A percentile compares a stretch with the other conserved stretches of the same genome.
These are phyloP conservation scores for Pseudobourletiella spinata DNA, from an alignment of 1,140 invertebrate genomes.

Conservation along the genomic window DNA sequence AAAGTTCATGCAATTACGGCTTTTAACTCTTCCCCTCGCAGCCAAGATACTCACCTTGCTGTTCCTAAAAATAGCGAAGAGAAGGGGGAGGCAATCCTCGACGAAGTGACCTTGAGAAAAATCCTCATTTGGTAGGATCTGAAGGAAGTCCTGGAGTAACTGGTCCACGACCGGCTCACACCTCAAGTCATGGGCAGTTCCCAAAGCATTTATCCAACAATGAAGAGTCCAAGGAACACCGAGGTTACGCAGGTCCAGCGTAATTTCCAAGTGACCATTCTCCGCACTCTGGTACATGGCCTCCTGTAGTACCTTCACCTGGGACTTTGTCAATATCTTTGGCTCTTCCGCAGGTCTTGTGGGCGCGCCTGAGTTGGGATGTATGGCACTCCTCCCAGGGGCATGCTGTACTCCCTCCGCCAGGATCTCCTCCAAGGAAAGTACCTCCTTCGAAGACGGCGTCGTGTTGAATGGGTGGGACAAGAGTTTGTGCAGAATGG, in stretches of 20 bases:
- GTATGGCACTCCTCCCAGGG: not conserved
- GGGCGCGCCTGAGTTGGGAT: not conserved
- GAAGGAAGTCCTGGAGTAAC: conserved; percentile 77
- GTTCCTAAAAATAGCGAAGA: conserved; percentile 81
- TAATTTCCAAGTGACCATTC: conserved; percentile 79
- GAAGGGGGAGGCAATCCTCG: conserved; percentile 75
- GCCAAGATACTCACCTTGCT: conserved; percentile 71
- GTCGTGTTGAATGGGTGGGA: conserved; percentile 60
- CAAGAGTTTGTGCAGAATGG: conserved; percentile 64
- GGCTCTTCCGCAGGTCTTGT: conserved; percentile 41
- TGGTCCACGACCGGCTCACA: conserved; percentile 81
- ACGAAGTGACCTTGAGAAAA: conserved; percentile 65
- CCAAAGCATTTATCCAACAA: conserved; percentile 75
- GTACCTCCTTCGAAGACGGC: conserved; percentile 59
- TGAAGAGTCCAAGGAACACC: conserved; percentile 63
- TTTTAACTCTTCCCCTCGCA: no score
- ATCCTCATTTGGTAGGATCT: conserved; percentile 73
- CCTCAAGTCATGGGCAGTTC: conserved; percentile 69
- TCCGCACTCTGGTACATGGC: conserved; percentile 88
- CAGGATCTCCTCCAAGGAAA: conserved; percentile 80
- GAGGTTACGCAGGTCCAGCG: conserved; percentile 67
- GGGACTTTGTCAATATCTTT: conserved; percentile 58
- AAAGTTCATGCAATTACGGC: no score
- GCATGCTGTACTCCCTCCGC: conserved; percentile 57
- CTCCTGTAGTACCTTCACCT: conserved; percentile 75